phyloP scores from a whole-genome alignment of 2,113 vertebrate species.

The Prietella phreatophila region DNA sequence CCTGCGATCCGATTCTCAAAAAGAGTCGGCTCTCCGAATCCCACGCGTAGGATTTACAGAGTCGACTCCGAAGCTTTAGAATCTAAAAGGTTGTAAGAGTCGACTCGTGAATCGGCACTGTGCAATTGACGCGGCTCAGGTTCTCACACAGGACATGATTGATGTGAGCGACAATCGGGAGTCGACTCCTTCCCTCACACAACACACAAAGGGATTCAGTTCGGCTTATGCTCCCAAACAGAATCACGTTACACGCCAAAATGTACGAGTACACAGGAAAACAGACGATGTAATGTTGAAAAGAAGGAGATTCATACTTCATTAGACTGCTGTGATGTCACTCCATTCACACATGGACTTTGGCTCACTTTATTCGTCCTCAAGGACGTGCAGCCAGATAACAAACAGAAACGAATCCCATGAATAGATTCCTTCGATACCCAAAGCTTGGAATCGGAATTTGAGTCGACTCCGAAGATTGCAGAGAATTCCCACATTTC shows the following conservation, averaged over 20 bases:
- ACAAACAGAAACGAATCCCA: background rate
- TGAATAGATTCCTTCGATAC: background rate
- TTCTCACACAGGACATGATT: background rate
- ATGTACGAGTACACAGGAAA: no score
- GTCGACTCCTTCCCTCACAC: background rate
- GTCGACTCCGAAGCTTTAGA: background rate
- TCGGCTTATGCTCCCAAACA: background rate
- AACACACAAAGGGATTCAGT: background rate
- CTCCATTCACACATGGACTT: background rate
- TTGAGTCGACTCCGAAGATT: background rate
- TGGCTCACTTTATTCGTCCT: background rate
- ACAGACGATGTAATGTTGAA: background rate
- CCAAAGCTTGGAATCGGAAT: background rate
- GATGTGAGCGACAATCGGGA: background rate
- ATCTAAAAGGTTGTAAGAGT: background rate
- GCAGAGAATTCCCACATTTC: background rate
- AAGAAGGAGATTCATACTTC: background rate
- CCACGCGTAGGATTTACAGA: no score
- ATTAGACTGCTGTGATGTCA: background rate
- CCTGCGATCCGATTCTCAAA: background rate
- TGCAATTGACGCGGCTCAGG: background rate
- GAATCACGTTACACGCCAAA: no score
- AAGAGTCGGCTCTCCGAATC: background rate
- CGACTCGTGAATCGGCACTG: background rate
- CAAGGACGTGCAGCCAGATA: background rate